Conservation (phyloP, 2,888 invertebrate species). For the Synergus umbraculus region DNA sequence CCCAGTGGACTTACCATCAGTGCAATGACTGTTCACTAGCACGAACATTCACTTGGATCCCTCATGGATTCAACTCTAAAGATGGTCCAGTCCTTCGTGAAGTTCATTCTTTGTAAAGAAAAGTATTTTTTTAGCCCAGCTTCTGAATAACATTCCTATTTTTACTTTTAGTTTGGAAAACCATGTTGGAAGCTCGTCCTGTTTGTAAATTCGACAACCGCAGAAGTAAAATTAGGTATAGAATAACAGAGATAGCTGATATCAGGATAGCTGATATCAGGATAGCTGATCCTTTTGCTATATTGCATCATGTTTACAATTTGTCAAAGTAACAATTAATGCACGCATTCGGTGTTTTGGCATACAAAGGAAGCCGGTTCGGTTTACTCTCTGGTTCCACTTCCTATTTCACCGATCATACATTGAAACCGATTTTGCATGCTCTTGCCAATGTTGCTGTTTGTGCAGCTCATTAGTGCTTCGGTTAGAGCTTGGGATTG, state of each 20-base stretch:
- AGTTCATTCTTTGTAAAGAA: too few species aligned
- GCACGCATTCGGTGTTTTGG: conserved; percentile 10
- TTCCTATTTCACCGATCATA: conserved; percentile 34
- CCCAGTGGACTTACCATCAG: conserved; percentile 16
- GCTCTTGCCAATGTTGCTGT: conserved; percentile 19
- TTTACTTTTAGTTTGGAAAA: too few species aligned
- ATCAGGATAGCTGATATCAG: background rate
- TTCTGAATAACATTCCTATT: too few species aligned
- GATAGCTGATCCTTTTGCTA: background rate
- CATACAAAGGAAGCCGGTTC: conserved; percentile 30
- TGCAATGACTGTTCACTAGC: conserved; percentile 21
- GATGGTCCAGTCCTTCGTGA: background rate
- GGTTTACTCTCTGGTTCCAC: conserved; percentile 10
- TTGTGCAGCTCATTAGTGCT: conserved; percentile 29
- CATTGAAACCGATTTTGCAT: conserved; percentile 3
- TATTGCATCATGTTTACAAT: conserved; percentile 18
- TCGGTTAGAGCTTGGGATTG: conserved; percentile 21
- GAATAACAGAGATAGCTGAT: background rate
- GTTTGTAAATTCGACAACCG: too few species aligned
- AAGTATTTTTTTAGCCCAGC: too few species aligned
- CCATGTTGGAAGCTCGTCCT: too few species aligned
- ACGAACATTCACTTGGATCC: background rate
- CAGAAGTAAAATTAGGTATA: background rate
- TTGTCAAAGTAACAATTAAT: conserved; percentile 31
- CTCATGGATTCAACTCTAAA: background rate